Conservation (phyloP, 2,888 invertebrate species). For the Pomacea canaliculata region DNA sequence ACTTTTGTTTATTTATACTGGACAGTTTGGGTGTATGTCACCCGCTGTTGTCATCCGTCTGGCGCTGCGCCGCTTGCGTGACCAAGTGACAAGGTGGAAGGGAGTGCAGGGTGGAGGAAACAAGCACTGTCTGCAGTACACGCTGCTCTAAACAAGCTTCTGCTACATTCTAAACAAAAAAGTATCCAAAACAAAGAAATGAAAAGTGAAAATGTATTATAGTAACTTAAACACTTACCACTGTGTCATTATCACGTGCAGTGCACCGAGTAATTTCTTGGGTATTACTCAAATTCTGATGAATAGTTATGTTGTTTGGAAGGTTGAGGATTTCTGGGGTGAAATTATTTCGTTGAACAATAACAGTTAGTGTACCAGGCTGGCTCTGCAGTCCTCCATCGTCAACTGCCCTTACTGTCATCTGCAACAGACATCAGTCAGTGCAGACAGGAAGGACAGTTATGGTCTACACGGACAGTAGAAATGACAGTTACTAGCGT, state of each 20-base stretch:
- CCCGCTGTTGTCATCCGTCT: too few species aligned
- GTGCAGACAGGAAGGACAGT: neutral
- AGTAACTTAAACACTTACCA: slow-evolving; percentile 33
- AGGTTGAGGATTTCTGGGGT: slow-evolving; percentile 48
- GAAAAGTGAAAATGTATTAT: neutral
- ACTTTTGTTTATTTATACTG: too few species aligned
- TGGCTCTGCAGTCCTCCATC: slow-evolving; percentile 26
- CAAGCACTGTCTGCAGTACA: too few species aligned
- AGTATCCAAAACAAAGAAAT: neutral
- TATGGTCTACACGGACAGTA: neutral
- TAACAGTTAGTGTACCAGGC: slow-evolving; percentile 32
- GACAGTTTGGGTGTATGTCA: too few species aligned
- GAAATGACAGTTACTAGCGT: too few species aligned
- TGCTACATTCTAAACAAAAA: too few species aligned
- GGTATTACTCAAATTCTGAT: slow-evolving; percentile 39
- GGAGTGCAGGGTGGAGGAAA: too few species aligned
- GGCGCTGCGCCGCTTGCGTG: too few species aligned
- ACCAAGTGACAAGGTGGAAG: too few species aligned
- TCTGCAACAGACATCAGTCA: slow-evolving; percentile 7
- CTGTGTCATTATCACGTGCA: slow-evolving; percentile 50
- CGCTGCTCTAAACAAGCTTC: too few species aligned
- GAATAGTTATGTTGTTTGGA: slow-evolving; percentile 34
- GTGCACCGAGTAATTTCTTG: slow-evolving; percentile 39
- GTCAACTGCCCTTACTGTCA: slow-evolving; percentile 18
- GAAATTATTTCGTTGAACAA: slow-evolving; percentile 51